Base-by-base conservation (phyloP, 2,888 invertebrate genomes). In the Spilosoma lubricipeda region DNA sequence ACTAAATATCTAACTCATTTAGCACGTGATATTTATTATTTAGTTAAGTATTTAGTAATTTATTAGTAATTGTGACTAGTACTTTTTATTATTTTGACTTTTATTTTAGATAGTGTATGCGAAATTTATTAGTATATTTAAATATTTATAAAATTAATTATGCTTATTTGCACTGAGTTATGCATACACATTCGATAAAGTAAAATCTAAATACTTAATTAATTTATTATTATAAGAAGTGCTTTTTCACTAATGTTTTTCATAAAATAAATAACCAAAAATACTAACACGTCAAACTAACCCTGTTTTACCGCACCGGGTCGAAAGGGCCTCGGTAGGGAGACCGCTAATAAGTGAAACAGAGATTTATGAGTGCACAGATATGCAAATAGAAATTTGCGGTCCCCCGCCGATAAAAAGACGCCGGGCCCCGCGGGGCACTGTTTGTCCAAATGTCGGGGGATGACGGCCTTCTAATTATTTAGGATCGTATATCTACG, bases 381-480 rank as follows among this genome's bases (percentile, higher is more conserved):
- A 95, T 95, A 95, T 95, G 95, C 95, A 95, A 95, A 95, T 95
- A 95, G 93, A 95, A 95, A 93, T 94, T 93, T 94, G 93, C 93
- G 93, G 93, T 93, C 94, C 94, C 95, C 90, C 89, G 90, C 90
- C 92, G 94, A 94, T 94, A 95, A 95, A 95, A 95, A 95, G 95
- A 94, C 94, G 92, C 88, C 85, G 66, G 87, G 86, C 91, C 91
- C 90, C 88, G 89, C 90, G 89, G 91, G 90, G 89, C 87, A 84
- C 88, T 94, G 93, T 93, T 93, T 92, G 94, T 91, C 94, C 94
- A 93, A 94, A 92, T 93, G 94, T 93, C 92, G 90, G 85, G 91
- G 92, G 92, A 90, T 89, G 90, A 90, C 87, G 90, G 88, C 82
- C 89, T 71, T 88, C 88, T 93, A 94, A 95, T 95, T 94, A 94